A percentile compares a stretch with the other conserved stretches of the same genome.
Conservation (phyloP, 2,113 vertebrate genomes). For the Plotosus lineatus region DNA sequence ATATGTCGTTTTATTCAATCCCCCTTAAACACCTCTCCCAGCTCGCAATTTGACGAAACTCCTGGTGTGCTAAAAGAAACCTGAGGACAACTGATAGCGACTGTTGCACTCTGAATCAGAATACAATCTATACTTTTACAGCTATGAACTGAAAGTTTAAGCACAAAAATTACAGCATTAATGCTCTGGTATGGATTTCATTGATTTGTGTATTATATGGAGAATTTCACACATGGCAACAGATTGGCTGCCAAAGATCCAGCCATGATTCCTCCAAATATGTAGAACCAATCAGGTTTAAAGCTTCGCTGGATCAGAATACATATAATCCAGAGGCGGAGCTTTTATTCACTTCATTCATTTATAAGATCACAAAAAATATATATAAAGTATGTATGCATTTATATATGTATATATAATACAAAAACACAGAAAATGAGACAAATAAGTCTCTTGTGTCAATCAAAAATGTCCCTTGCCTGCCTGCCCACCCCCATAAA, state of each 20-base stretch:
- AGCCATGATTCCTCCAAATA: constrained; percentile 63
- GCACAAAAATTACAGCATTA: constrained; percentile 2
- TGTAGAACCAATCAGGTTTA: constrained; percentile 58
- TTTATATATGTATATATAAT: constrained; percentile 78
- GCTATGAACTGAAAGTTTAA: not conserved
- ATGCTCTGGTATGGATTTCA: not conserved
- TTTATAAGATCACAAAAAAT: constrained; percentile 68
- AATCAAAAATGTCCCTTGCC: constrained; percentile 51
- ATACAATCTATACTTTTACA: constrained; percentile 1
- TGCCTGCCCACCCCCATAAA: not conserved
- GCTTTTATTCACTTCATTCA: not conserved
- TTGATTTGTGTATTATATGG: not conserved
- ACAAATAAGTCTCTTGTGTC: constrained; percentile 65
- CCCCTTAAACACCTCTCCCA: no score
- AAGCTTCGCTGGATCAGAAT: not conserved
- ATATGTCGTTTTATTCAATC: not conserved
- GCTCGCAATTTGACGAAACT: not conserved
- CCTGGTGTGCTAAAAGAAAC: not conserved
- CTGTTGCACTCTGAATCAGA: not conserved
- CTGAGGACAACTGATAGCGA: constrained; percentile 22
- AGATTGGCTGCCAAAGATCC: constrained; percentile 66
- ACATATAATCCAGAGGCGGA: not conserved
- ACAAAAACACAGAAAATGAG: constrained; percentile 73
- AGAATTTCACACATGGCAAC: constrained; percentile 52
- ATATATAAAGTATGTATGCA: constrained; percentile 78